A percentile compares a stretch with the other conserved stretches of the same genome.
Evolutionary conservation across 1,140 invertebrate species (phyloP).

Genomic region (Drosophila sp.): DNA sequence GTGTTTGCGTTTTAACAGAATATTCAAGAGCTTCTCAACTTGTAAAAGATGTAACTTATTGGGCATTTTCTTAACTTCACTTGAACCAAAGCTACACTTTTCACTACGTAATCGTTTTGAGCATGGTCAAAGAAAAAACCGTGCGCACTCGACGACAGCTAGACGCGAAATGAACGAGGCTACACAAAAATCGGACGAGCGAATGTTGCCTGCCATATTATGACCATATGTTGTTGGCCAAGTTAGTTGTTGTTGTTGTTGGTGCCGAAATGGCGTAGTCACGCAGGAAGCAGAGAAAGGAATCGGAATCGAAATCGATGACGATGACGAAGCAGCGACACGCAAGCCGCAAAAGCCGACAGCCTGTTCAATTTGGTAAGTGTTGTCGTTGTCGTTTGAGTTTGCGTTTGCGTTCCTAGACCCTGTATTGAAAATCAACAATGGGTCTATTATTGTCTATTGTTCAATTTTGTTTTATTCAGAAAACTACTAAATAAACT

Average conservation of each 20-base stretch:
- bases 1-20: conserved; percentile 65
- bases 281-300: conserved; percentile 5
- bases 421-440: too few species aligned
- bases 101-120: neutral
- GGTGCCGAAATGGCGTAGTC: conserved; percentile 50
- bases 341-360: conserved; percentile 45
- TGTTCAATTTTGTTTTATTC: too few species aligned
- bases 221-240: conserved; percentile 33
- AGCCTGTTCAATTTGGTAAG: conserved; percentile 77
- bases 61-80: conserved; percentile 43
- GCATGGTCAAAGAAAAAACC: neutral
- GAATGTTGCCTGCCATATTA: conserved; percentile 52
- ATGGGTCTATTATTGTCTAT: too few species aligned
- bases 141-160: conserved; percentile 43
- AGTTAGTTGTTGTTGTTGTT: conserved; percentile 2
- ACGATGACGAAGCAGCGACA: conserved; percentile 72
- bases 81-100: conserved; percentile 22
- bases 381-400: conserved; percentile 55
- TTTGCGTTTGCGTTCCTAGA: conserved; percentile 3
- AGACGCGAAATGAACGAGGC: conserved; percentile 40
- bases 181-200: conserved; percentile 1
- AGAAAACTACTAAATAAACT: too few species aligned
- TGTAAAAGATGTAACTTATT: conserved; percentile 34
- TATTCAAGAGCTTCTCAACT: conserved; percentile 60
- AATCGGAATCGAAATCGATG: conserved; percentile 22